phyloP scores from a whole-genome alignment of 2,797 vertebrate genomes.

The Lacerta bilineata region DNA sequence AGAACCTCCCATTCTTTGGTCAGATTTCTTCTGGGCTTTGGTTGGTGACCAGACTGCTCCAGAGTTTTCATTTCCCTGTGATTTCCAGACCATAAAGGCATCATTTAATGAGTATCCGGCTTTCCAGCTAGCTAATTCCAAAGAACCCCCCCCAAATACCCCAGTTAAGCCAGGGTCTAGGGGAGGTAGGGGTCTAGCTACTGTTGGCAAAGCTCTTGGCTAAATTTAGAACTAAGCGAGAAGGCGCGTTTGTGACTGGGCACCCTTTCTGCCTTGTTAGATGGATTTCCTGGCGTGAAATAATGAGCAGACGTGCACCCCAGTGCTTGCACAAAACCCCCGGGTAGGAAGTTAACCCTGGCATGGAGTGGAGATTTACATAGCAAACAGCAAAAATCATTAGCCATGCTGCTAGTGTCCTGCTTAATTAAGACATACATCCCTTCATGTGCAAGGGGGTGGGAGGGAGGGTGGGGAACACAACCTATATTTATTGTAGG shows the following conservation, averaged over 20 bases:
- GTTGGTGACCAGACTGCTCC: not conserved
- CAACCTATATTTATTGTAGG: constrained; percentile 74
- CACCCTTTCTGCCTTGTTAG: constrained; percentile 45
- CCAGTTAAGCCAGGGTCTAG: constrained; percentile 23
- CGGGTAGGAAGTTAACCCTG: not conserved
- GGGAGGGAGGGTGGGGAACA: constrained; percentile 32
- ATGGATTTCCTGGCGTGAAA: not conserved
- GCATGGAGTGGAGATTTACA: constrained; percentile 54
- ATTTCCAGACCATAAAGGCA: not conserved
- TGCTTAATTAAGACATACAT: constrained; percentile 76
- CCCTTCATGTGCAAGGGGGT: constrained; percentile 63
- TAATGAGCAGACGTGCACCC: rapidly evolving
- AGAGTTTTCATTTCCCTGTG: not conserved
- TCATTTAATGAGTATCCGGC: no score
- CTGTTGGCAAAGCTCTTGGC: constrained; percentile 15
- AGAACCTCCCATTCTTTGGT: not conserved
- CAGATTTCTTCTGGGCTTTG: not conserved
- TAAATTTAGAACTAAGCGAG: rapidly evolving
- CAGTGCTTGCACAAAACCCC: rapidly evolving
- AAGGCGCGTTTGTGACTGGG: not conserved
- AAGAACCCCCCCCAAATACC: not conserved
- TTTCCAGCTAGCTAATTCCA: not conserved
- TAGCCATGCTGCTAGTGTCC: constrained; percentile 73
- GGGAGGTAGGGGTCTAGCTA: constrained; percentile 26
- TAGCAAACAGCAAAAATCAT: constrained; percentile 65